Conservation (phyloP, 2,113 vertebrate genomes). For the Columba livia region DNA sequence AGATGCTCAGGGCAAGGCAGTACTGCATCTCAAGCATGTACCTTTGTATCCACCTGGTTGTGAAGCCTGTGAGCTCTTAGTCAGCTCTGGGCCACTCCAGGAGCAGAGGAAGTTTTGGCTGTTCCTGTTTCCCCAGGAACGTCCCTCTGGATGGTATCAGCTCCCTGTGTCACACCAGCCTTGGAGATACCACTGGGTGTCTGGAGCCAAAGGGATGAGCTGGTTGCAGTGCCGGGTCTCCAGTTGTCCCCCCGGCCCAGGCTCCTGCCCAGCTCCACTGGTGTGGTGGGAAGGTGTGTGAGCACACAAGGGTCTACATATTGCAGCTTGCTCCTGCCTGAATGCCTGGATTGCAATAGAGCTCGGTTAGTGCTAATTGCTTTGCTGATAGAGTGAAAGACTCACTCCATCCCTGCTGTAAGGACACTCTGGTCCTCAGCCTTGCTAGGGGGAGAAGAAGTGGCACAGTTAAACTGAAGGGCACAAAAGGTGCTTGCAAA, state of each 20-base stretch:
- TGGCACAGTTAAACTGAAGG: neutral
- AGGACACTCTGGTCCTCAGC: neutral
- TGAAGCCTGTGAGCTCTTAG: neutral
- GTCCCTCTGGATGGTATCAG: neutral
- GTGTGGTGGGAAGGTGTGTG: neutral
- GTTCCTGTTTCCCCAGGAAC: neutral
- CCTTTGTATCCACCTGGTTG: neutral
- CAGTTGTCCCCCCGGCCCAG: rapidly evolving
- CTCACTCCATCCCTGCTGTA: neutral
- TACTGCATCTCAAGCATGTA: rapidly evolving
- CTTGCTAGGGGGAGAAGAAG: neutral
- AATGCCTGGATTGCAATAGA: neutral
- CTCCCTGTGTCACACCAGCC: neutral
- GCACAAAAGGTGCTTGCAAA: neutral
- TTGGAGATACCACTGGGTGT: neutral
- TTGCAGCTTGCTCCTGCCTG: neutral
- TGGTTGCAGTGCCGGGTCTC: neutral
- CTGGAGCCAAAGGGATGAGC: neutral
- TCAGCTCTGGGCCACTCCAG: rapidly evolving
- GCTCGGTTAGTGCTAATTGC: neutral
- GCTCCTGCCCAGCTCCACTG: neutral
- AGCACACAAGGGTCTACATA: neutral
- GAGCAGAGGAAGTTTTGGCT: neutral
- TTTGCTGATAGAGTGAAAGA: neutral
- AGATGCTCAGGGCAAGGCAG: neutral